Conservation (phyloP, 23 tunicate genomes). For the Pegea sp. region DNA sequence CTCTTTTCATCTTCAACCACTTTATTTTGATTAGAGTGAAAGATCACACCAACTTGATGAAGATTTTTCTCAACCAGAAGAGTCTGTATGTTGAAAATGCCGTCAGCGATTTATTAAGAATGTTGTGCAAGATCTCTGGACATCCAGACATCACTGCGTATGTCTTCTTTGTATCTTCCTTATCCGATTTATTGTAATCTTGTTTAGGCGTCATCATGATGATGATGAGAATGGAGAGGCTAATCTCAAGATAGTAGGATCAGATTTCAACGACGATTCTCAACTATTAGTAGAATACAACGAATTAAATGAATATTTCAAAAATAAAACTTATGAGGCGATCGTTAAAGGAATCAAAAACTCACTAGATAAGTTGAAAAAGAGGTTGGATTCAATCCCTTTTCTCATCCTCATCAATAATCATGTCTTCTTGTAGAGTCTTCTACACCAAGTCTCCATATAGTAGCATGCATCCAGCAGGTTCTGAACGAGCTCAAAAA, state of each 20-base stretch:
- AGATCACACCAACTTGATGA: slow-evolving; percentile 46
- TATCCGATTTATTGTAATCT: too few species aligned
- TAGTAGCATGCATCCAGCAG: slow-evolving; percentile 6
- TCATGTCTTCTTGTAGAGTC: too few species aligned
- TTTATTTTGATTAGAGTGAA: slow-evolving; percentile 13
- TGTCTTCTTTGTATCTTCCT: too few species aligned
- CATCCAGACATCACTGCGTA: slow-evolving; percentile 8
- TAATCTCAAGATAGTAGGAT: too few species aligned
- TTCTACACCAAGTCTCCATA: slow-evolving; percentile 85
- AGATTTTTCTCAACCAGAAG: slow-evolving; percentile 45
- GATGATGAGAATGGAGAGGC: too few species aligned
- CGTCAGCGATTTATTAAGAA: slow-evolving; percentile 58
- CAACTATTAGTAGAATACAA: slow-evolving; percentile 55
- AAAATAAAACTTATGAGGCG: slow-evolving; percentile 75
- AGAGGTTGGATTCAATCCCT: too few species aligned
- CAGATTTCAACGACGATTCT: slow-evolving; percentile 51
- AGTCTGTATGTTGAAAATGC: slow-evolving; percentile 69
- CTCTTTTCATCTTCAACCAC: neutral
- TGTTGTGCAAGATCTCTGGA: slow-evolving; percentile 85
- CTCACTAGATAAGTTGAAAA: slow-evolving; percentile 62
- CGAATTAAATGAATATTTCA: slow-evolving; percentile 82
- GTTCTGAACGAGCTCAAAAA: slow-evolving; percentile 4
- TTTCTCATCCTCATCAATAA: too few species aligned
- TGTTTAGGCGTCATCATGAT: too few species aligned
- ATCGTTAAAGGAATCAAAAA: slow-evolving; percentile 71